These are phyloP conservation scores for Andrena dorsata DNA, from an alignment of 2,888 invertebrate genomes.

Conservation along the genomic window DNA sequence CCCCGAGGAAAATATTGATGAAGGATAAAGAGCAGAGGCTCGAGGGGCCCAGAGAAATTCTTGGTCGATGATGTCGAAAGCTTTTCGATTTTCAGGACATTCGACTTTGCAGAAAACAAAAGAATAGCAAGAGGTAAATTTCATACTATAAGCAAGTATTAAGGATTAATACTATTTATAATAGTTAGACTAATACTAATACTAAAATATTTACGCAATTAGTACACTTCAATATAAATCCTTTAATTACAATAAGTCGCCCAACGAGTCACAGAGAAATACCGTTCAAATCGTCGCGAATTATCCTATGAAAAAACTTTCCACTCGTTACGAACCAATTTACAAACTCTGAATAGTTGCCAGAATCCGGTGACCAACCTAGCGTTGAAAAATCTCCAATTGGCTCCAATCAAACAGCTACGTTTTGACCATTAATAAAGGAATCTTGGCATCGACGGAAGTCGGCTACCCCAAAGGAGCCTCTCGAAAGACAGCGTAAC, in stretches of 20 bases:
- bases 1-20: conserved; percentile 39
- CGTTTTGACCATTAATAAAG: conserved; percentile 39
- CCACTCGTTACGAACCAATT: conserved; percentile 3
- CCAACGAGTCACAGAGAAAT: background rate
- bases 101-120: background rate
- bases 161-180: no score
- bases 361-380: conserved; percentile 39
- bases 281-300: conserved; percentile 12
- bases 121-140: background rate
- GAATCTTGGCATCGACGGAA: conserved; percentile 40
- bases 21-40: conserved; percentile 24
- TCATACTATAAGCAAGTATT: background rate
- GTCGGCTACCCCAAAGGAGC: background rate
- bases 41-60: conserved; percentile 6
- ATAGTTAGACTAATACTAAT: no score
- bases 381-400: conserved; percentile 14
- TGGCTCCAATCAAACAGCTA: conserved; percentile 30
- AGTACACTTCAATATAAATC: background rate
- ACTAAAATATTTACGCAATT: background rate
- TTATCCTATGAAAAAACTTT: background rate
- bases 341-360: conserved; percentile 38
- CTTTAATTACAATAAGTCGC: background rate
- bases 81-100: background rate
- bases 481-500: background rate
- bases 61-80: conserved; percentile 6